Percentiles rank a stretch among this genome's conserved stretches.
phyloP scores from a whole-genome alignment of 2,797 vertebrate species.

The Lepilemur ruficaudatus region DNA sequence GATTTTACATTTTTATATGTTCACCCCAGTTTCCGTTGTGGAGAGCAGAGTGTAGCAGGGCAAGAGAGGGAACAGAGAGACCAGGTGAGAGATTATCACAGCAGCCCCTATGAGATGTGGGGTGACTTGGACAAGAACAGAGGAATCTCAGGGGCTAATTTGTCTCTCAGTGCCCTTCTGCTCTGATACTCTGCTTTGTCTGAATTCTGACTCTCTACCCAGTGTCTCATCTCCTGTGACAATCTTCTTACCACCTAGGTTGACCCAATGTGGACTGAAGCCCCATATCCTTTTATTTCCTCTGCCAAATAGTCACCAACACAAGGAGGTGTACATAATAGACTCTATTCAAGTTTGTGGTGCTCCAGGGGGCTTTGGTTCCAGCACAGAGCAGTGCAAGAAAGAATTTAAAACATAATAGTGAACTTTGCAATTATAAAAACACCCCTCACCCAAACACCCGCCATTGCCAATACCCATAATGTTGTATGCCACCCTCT shows the following conservation, averaged over 20 bases:
- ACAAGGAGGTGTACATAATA: background rate
- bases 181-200: background rate
- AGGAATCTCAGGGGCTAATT: rapidly evolving
- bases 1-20: background rate
- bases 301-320: background rate
- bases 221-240: background rate
- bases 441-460: background rate
- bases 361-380: background rate
- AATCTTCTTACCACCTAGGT: background rate
- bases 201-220: background rate
- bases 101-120: background rate
- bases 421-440: background rate
- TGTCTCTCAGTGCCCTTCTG: background rate
- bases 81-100: background rate
- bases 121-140: background rate
- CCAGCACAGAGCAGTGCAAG: background rate
- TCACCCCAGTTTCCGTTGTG: background rate
- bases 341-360: background rate
- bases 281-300: background rate
- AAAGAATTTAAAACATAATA: background rate
- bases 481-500: background rate
- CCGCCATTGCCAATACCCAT: too few relatives aligned
- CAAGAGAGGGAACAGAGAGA: background rate
- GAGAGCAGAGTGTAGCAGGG: background rate
- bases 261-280: background rate